These are phyloP conservation scores for Aphaenogaster rudis DNA, from an alignment of 1,140 invertebrate genomes.

Conservation along the genomic window DNA sequence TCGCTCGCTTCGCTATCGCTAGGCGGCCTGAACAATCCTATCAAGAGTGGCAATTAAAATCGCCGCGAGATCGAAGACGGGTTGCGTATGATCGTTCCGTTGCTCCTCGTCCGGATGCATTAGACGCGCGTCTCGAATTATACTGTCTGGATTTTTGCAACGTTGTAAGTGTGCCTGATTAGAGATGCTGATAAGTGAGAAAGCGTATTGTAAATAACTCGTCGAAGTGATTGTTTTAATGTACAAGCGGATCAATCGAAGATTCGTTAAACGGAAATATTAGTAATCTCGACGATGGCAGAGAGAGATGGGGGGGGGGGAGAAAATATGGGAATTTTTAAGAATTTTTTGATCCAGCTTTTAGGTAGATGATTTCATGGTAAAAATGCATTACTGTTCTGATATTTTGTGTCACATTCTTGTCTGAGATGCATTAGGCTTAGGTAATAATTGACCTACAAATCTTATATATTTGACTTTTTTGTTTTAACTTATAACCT, in stretches of 20 bases:
- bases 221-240: slow-evolving; percentile 47
- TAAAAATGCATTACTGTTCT: too few species aligned
- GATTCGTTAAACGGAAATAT: not conserved
- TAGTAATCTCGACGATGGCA: not conserved
- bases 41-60: slow-evolving; percentile 13
- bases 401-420: too few species aligned
- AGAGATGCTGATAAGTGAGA: slow-evolving; percentile 57
- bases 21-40: not conserved
- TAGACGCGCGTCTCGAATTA: slow-evolving; percentile 13
- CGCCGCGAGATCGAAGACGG: not conserved
- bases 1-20: not conserved
- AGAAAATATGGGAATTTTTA: not conserved
- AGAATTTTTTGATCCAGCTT: not conserved
- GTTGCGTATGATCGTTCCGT: not conserved
- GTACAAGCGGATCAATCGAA: not conserved
- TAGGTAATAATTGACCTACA: too few species aligned
- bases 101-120: slow-evolving; percentile 15
- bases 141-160: slow-evolving; percentile 12
- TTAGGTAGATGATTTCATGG: too few species aligned
- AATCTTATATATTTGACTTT: too few species aligned
- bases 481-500: too few species aligned
- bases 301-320: too few species aligned
- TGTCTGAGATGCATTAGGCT: too few species aligned
- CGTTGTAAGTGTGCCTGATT: slow-evolving; percentile 52
- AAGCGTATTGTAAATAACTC: slow-evolving; percentile 55